Evolutionary conservation across 2,888 invertebrate genomes (phyloP).

Genomic region (Drosophila meridiana): DNA sequence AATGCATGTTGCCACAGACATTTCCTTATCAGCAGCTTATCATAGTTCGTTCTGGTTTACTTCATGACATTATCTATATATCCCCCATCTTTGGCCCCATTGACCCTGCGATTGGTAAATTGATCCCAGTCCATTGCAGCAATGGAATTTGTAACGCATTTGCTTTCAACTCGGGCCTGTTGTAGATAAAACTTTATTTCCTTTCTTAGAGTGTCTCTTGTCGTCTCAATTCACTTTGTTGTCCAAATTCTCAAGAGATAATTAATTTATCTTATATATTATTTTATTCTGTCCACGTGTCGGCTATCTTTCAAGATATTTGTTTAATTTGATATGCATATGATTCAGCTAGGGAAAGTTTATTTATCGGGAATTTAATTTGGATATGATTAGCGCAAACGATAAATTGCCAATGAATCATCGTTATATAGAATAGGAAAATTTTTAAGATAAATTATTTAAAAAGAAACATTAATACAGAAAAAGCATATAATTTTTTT

Average conservation of each 20-base stretch:
- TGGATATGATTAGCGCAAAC: background rate
- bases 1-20: slow-evolving; percentile 4
- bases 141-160: slow-evolving; percentile 3
- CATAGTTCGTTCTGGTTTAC: slow-evolving; percentile 33
- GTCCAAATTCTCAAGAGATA: slow-evolving; percentile 1
- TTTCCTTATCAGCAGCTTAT: slow-evolving; percentile 34
- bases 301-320: slow-evolving; percentile 10
- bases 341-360: background rate
- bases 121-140: background rate
- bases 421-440: too few species aligned
- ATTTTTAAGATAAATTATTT: too few species aligned
- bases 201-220: background rate
- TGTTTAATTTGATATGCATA: background rate
- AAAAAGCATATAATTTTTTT: too few species aligned
- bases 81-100: background rate
- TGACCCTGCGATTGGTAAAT: slow-evolving; percentile 13
- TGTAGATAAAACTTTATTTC: slow-evolving; percentile 1
- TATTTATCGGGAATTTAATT: slow-evolving; percentile 8
- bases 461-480: too few species aligned
- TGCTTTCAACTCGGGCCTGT: background rate
- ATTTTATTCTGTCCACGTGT: background rate
- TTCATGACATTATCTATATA: slow-evolving; percentile 18
- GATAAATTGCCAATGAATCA: background rate
- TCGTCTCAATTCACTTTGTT: background rate
- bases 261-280: background rate